Base-by-base conservation (phyloP, 2,113 vertebrate genomes). In the Vulpes ferrilata region DNA sequence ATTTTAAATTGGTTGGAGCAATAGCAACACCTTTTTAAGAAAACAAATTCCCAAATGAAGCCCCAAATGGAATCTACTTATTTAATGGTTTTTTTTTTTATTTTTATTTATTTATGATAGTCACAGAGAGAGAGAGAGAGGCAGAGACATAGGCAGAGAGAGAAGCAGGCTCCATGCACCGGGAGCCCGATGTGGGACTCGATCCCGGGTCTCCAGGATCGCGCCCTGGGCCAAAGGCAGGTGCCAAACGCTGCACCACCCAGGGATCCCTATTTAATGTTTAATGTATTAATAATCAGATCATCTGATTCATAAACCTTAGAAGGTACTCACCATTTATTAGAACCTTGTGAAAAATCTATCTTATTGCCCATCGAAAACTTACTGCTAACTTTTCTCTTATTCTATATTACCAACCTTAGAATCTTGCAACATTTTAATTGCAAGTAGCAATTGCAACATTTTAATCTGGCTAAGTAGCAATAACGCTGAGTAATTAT, bases 301-400 rank as follows among this genome's bases (percentile, higher is more conserved):
- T 94, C 19, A 90, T 82, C 60, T 88, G 38, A 17, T n/a, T 80
- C 78, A 96, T 78, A n/a, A 97, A 62, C 55, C 79, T 85, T 88
- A 57, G 4, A 16, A 81, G 8, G 13, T 55, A 67, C 97, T 73
- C 48, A 35, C 22, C 22, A 71, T 76, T 91, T 88, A 57, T 71
- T n/a, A 94, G 73, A 90, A 16, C 3, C 48, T 91, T 76, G 32
- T 79, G 48, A 82, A 95, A 74, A 83, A 43, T 78, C 7, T 89
- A n/a, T 81, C 8, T 51, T 71, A 82, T 53, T 62, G 32, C 12
- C 35, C 84, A 76, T 10, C 6, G 55, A 95, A 93, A 85, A 74
- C 30, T 7, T 88, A 57, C 57, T 64, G 51, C 62, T 90, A 59
- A 60, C 43, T 32, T 95, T 92, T 92, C 11, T 16, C 22, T 91